phyloP scores from a whole-genome alignment of 2,113 vertebrate genomes.

The Terrapene triunguis region DNA sequence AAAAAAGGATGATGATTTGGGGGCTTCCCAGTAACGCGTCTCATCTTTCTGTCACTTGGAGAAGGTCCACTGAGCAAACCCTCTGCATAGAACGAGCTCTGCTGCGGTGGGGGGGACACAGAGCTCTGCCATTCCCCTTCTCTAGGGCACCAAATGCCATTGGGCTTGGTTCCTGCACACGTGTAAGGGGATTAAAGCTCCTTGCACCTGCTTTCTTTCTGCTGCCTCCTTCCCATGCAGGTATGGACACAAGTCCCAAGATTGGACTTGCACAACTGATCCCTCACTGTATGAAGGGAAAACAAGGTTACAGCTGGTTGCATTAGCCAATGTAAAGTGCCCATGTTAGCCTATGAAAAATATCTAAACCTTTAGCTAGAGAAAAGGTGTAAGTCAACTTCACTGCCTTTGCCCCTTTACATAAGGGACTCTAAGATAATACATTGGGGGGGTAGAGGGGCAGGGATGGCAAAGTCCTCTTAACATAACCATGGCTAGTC shows the following conservation, averaged over 20 bases:
- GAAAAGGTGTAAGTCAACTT: background rate
- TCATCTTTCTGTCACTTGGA: background rate
- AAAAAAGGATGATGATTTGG: background rate
- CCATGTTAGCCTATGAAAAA: background rate
- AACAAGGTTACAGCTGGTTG: background rate
- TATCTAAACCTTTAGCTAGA: background rate
- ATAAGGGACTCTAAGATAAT: no score
- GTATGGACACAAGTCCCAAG: background rate
- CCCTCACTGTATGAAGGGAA: background rate
- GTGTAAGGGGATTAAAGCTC: background rate
- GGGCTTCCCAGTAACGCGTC: background rate
- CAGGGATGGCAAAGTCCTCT: background rate
- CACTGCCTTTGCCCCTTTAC: background rate
- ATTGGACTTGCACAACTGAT: background rate
- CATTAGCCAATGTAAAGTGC: background rate
- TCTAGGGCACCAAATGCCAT: background rate
- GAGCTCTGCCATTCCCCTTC: background rate
- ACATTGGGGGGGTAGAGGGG: background rate
- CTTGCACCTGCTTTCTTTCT: background rate
- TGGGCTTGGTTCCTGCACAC: background rate
- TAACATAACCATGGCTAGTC: background rate
- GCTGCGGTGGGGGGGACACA: background rate
- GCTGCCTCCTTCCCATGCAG: background rate
- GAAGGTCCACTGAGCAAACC: background rate
- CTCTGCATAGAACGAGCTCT: background rate